These are phyloP conservation scores for Nebria brevicollis DNA, from an alignment of 2,888 invertebrate genomes.

Conservation along the genomic window DNA sequence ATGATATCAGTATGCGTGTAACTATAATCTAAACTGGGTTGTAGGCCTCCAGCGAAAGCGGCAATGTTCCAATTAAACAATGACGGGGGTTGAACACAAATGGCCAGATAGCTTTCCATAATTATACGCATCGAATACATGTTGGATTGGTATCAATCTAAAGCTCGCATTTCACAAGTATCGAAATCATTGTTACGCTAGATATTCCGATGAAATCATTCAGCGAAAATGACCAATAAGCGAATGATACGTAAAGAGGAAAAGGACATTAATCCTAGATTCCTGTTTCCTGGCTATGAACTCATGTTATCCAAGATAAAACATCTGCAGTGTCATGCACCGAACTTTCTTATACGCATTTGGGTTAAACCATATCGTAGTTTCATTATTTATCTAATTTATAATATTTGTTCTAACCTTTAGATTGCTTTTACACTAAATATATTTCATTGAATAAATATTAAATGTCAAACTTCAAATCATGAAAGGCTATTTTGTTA, in stretches of 20 bases:
- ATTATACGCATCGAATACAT: conserved; percentile 44
- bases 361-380: too few relatives aligned
- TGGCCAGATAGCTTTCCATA: conserved; percentile 41
- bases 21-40: neutral
- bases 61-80: conserved; percentile 31
- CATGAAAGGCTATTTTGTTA: too few relatives aligned
- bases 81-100: conserved; percentile 32
- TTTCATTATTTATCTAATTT: too few relatives aligned
- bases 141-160: conserved; percentile 31
- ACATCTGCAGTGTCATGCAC: too few relatives aligned
- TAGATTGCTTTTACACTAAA: too few relatives aligned
- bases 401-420: too few relatives aligned
- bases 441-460: too few relatives aligned
- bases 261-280: neutral
- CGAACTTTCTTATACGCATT: too few relatives aligned
- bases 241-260: neutral
- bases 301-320: neutral
- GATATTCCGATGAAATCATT: neutral
- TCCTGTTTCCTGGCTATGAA: neutral
- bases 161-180: neutral
- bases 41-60: neutral
- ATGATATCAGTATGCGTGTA: neutral
- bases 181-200: neutral
- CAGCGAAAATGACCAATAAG: neutral
- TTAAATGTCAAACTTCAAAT: too few relatives aligned